Base-by-base conservation (phyloP, 1,140 invertebrate genomes). In the Zaprionus ghesquierei region DNA sequence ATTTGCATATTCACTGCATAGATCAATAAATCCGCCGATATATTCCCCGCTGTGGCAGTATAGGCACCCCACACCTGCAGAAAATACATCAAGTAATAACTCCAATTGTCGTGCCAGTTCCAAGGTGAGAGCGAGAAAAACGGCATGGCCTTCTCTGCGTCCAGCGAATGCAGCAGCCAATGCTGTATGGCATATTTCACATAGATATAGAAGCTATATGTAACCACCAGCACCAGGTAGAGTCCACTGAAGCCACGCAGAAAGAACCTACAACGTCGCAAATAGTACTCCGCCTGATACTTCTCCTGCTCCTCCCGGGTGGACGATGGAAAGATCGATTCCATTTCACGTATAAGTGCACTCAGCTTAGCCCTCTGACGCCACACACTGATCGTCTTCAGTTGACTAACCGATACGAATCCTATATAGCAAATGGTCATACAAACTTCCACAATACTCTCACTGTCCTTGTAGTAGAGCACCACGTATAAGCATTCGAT, bases 381-480 rank as follows among this genome's bases (percentile, higher is more conserved):
- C 58, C 65, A 69, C 15, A 78, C 64, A 15, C 51, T 81, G 27
- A 63, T 53, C 13, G 74, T 81, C 74, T 84, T 84, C 4, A 69
- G 62, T 33, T 74, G 55, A 18, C 78, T 74, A 8, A 84, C 69
- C 1, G 50, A 8, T 0, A 74, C 46, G 29, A 69, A 84, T 9
- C 81, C 78, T 15, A 80, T 61, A 33, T 81, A 81, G 20, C 72
- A 75, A 2, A 79, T 46, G 0, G 62, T 81, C 78, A 84, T 81
- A 2, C 65, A 81, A 18, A 77, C 59, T 2, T 81, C 75, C 6
- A 79, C 49, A n/a, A 84, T 73, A 13, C 69, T 46, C 10, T 69
- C 64, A 4, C 9, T n/a, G 1, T 73, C 50, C 23, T 22, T 58
- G 9, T 64, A 69, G 3, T 65, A 46, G 23, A 73, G 29, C 9